Conservation (phyloP, 1,140 invertebrate genomes). For the Drosophila ficusphila region DNA sequence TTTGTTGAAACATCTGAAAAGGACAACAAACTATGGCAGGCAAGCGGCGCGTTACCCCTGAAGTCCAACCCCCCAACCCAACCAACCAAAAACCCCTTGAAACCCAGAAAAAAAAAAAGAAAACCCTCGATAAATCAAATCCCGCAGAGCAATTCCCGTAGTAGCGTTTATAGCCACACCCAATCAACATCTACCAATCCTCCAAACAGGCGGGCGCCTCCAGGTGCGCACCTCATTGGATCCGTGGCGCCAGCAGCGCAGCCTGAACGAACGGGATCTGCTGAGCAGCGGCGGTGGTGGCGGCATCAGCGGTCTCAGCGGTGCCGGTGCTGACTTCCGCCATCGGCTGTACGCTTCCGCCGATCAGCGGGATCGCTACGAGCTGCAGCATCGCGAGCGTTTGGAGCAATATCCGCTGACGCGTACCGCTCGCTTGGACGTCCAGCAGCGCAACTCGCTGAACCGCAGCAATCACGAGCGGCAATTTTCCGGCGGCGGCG, state of each 20-base stretch:
- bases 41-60: conserved; percentile 46
- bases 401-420: conserved; percentile 78
- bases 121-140: conserved; percentile 1
- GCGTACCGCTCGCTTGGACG: conserved; percentile 77
- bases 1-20: conserved; percentile 54
- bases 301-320: conserved; percentile 17
- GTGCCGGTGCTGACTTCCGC: conserved; percentile 61
- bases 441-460: conserved; percentile 80
- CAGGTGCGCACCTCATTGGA: conserved; percentile 70
- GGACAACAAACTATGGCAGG: conserved; percentile 79
- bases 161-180: conserved; percentile 41
- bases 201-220: conserved; percentile 76
- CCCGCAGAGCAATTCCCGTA: conserved; percentile 17
- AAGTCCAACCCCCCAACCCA: not conserved
- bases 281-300: conserved; percentile 65
- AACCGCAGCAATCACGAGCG: conserved; percentile 83
- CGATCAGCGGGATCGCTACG: conserved; percentile 79
- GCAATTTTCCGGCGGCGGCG: conserved; percentile 45
- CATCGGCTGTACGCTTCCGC: conserved; percentile 77
- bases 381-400: conserved; percentile 79
- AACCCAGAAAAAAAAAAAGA: not conserved
- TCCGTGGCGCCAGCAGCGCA: conserved; percentile 80
- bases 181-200: conserved; percentile 64
- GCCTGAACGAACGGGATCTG: conserved; percentile 80
- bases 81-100: conserved; percentile 3